Evolutionary conservation across 2,113 vertebrate genomes (phyloP), one percentile per base, ranked within the genome.

Genomic region (Eurystomus gularis): DNA sequence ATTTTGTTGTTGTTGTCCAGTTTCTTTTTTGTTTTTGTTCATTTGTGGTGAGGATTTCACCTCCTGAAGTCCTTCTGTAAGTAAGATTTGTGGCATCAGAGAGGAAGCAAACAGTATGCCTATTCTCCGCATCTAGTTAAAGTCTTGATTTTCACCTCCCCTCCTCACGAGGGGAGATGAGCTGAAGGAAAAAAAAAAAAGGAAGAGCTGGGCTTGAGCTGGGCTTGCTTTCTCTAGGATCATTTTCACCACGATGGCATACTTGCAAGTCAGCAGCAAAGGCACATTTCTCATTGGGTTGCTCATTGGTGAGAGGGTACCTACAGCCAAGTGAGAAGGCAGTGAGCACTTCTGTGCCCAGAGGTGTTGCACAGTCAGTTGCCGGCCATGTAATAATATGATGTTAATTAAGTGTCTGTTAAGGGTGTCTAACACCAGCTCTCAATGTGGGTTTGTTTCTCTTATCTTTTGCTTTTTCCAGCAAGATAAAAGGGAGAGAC

Each of bases 271-370:
- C 35, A 28, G 18, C 33, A 13, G 37, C 40, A 58, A 40, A 80
- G 21, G 10, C 46, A 40, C 44, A 25, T 79, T 85, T 90, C 26
- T 82, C 17, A 7, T 40, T 70, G 49, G 5, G 29, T 54, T 7
- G 6, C 19, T 84, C 2, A 2, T 33, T 61, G 31, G 6, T 1
- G 4, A 5, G 13, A 5, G 3, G 7, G 3, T 64, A 71, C 26
- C 46, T 40, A 5, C 17, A 54, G 39, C 31, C 25, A 26, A 21
- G 7, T 20, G 31, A 78, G 60, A 91, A 42, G 39, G 10, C 55
- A 70, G 13, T 12, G 46, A 86, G 26, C 7, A 51, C 28, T 73
- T 52, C 23, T 31, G 25, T 78, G 42, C 37, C 40, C 8, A 2
- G 6, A 64, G 25, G 2, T 88, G 46, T 58, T 89, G 54, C 26